Base-by-base conservation (phyloP, 2,797 vertebrate species). In the Simalia tracyae region DNA sequence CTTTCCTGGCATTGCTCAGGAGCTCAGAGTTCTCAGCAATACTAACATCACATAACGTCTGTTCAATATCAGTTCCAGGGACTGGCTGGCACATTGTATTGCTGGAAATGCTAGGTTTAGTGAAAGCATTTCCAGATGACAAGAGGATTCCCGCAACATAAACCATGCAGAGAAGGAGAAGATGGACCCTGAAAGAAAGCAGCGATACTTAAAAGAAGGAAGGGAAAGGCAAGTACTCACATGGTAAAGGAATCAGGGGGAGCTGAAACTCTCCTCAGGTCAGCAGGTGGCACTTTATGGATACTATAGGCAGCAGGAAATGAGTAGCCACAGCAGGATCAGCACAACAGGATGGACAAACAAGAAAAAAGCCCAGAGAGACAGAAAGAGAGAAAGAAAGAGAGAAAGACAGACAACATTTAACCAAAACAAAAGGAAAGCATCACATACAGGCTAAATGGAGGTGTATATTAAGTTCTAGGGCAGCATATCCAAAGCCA, bases 241-340 rank as follows among this genome's bases (percentile, higher is more conserved):
- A 99, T 98, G 97, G 98, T 98, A 98, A 99, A 99, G 98, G 99
- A 99, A 98, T 99, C 99, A 0, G 99, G 99, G 98, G 99, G 99
- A 98, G 99, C 99, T 92, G 99, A 99, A 97, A 99, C 99, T 97
- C 99, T 98, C 97, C 99, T 98, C 98, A 99, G 98, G 98, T 99
- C 99, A 96, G 98, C 98, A 97, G 99, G 98, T 97, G 98, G 98
- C 98, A 99, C 99, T 98, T 99, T 99, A 98, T 99, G 99, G 98
- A 99, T 98, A 98, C 99, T 99, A 99, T 89, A 97, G 97, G 96
- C 96, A 97, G 97, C 97, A 97, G 97, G 97, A 97, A 97, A 98
- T 97, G 98, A 95, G 97, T 97, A 96, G 94, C 96, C 96, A 84
- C 96, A 95, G 98, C 95, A 97, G 96, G 97, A 96, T 95, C 95